Evolutionary conservation across 2,797 vertebrate species (phyloP), one percentile per base, ranked within the genome.

Genomic region (Toxotes lorentzi): DNA sequence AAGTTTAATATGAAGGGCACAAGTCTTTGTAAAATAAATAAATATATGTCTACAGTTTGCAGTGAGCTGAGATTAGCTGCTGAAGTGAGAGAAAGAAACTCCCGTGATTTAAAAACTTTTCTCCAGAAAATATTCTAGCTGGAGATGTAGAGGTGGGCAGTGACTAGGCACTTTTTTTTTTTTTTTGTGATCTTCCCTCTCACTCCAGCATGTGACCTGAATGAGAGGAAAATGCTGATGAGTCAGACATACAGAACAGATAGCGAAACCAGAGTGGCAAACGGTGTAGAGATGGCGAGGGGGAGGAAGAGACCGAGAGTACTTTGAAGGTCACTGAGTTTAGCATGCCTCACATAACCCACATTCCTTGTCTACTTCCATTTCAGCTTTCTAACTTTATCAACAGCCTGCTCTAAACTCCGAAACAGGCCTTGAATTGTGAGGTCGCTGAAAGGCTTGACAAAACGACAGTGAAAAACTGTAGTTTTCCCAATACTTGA

Each of bases 271-370:
- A 76, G 35, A 73, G 64, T 23, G 65, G 78, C 45, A 68, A 85
- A 60, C 34, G 8, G 50, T 23, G 32, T 40, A 61, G 43, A 73
- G 68, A 86, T 83, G 85, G 66, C 23, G 30, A 81, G 63, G 67
- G 73, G 61, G 65, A 60, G 78, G 65, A 82, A 61, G 75, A 78
- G 66, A 69, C 50, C 23, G 9, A 63, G 54, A 85, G 79, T 5
- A 60, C 72, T 81, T 68, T 81, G 86, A 91, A 92, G 89, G 88
- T 85, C 88, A 71, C 40, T 47, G 85, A 87, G 87, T 90, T 86
- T 75, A 84, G 81, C 85, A 86, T 92, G 75, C 84, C 74, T 91
- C 30, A 19, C 86, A 90, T 92, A 86, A 84, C 85, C 73, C 72
- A 14, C 90, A 90, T 90, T 91, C 86, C 86, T 77, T 34, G 14